Conservation (phyloP, 2,888 invertebrate species). For the Willowsia nigromaculata region DNA sequence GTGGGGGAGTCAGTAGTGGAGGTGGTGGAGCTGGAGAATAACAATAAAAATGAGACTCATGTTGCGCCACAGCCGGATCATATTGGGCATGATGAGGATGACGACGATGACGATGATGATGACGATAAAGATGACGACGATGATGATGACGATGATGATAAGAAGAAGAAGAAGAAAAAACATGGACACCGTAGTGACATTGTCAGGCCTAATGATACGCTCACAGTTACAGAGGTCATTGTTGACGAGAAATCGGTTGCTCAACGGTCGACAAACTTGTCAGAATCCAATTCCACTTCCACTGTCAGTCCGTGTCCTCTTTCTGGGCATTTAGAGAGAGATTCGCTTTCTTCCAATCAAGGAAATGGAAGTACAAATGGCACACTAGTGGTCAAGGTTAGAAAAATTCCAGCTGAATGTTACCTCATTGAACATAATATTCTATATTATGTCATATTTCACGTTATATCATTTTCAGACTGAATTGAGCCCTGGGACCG, state of each 20-base stretch:
- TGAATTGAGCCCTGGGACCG: slow-evolving; percentile 28
- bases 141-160: background rate
- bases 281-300: background rate
- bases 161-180: background rate
- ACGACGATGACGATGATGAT: background rate
- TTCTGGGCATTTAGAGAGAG: background rate
- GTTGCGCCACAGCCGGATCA: background rate
- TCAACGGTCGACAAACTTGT: background rate
- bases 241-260: background rate
- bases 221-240: background rate
- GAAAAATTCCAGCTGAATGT: background rate
- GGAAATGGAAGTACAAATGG: background rate
- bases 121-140: slow-evolving; percentile 12
- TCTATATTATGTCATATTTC: background rate
- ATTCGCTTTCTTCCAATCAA: background rate
- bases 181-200: background rate
- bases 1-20: background rate
- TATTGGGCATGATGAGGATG: background rate
- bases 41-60: background rate
- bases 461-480: slow-evolving; percentile 7
- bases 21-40: background rate
- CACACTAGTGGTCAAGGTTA: slow-evolving; percentile 32
- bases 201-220: background rate
- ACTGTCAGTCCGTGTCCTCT: slow-evolving; percentile 24
- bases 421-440: no score